Conservation (phyloP, 1,140 invertebrate species). For the Brachionus calyciflorus region DNA sequence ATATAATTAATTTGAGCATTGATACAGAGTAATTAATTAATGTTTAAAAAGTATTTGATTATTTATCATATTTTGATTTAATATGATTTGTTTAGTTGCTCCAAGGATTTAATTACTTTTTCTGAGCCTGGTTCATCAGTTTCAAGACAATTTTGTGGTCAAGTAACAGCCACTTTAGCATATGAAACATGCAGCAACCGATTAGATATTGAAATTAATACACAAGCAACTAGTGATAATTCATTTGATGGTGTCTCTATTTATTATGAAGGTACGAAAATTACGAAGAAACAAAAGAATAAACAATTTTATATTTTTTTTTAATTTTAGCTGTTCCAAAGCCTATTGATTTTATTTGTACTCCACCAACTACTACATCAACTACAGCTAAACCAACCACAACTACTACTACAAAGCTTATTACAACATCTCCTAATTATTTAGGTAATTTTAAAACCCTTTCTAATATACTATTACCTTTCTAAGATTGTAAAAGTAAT, state of each 20-base stretch:
- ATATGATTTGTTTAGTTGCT: conserved; percentile 23
- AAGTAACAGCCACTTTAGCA: background rate
- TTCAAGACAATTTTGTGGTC: conserved; percentile 12
- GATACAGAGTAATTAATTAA: conserved; percentile 11
- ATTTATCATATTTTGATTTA: background rate
- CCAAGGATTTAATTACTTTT: conserved; percentile 2
- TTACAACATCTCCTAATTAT: background rate
- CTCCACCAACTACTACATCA: background rate
- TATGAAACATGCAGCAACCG: background rate
- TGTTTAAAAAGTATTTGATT: background rate
- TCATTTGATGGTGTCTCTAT: conserved; percentile 19
- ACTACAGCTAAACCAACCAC: background rate
- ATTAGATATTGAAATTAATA: conserved; percentile 21
- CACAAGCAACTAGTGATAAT: background rate
- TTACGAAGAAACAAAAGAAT: too few species aligned
- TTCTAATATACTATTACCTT: too few species aligned
- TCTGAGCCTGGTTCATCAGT: background rate
- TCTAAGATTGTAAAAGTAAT: too few species aligned
- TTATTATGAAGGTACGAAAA: conserved; percentile 40
- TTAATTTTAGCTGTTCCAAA: background rate
- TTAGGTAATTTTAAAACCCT: too few species aligned
- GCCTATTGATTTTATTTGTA: conserved; percentile 35
- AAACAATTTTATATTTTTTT: background rate
- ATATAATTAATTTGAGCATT: conserved; percentile 19
- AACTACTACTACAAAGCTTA: background rate